phyloP scores from a whole-genome alignment of 2,113 vertebrate genomes.

The Chionodraco myersi region DNA sequence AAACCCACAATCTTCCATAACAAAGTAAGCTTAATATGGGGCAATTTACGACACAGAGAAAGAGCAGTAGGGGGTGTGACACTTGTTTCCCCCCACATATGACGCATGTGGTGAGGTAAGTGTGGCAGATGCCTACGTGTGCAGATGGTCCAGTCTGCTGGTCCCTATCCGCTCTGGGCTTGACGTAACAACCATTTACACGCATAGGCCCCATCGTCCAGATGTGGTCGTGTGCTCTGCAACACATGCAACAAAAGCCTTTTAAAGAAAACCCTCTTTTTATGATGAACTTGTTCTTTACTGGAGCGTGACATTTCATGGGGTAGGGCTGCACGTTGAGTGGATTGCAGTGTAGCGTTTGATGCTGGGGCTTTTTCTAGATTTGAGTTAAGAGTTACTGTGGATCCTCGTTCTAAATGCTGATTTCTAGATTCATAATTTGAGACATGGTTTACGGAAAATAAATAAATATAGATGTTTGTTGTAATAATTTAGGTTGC shows the following conservation, averaged over 20 bases:
- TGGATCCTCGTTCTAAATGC: not conserved
- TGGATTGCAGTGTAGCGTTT: constrained; percentile 10
- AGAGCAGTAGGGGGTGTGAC: constrained; percentile 64
- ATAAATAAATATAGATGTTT: not conserved
- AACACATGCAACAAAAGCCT: constrained; percentile 27
- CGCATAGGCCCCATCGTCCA: constrained; percentile 43
- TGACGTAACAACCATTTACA: constrained; percentile 54
- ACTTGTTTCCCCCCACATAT: constrained; percentile 55
- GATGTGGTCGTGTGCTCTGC: constrained; percentile 47
- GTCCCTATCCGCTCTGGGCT: constrained; percentile 54
- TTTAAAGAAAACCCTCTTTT: not conserved
- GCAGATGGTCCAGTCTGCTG: constrained; percentile 73
- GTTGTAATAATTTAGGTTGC: not conserved
- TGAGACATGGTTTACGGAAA: too few relatives aligned
- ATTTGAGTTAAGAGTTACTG: not conserved
- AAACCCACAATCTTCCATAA: not conserved
- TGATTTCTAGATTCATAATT: not conserved
- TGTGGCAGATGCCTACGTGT: constrained; percentile 76
- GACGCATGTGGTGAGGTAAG: constrained; percentile 83
- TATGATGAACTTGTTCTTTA: constrained; percentile 60
- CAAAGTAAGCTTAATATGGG: constrained; percentile 6
- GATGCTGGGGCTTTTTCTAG: constrained; percentile 4
- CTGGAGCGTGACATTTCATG: constrained; percentile 61
- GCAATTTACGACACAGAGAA: constrained; percentile 49
- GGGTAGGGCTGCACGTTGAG: constrained; percentile 19